Conservation (phyloP, 1,140 invertebrate species). For the Drosophila dunni region DNA sequence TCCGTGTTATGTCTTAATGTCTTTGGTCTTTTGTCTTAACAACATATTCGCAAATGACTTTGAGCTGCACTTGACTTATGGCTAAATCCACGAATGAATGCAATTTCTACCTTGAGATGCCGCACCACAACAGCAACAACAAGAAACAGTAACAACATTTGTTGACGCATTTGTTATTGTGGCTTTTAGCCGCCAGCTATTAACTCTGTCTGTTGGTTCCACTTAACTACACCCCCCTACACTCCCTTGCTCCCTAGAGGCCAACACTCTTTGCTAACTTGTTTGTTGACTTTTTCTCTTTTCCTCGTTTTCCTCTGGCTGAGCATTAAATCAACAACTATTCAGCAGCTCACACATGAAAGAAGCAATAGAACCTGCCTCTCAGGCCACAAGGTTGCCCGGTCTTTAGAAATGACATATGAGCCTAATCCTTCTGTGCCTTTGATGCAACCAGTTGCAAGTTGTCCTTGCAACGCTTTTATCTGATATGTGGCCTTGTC, state of each 20-base stretch:
- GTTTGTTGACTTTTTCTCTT: constrained; percentile 51
- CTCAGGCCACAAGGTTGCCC: constrained; percentile 30
- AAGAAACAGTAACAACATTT: constrained; percentile 33
- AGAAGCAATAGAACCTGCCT: constrained; percentile 31
- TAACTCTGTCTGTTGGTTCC: constrained; percentile 22
- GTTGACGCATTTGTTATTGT: constrained; percentile 34
- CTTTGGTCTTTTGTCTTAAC: constrained; percentile 52
- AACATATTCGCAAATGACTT: constrained; percentile 27
- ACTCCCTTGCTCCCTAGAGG: neutral
- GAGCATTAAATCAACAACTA: constrained; percentile 51
- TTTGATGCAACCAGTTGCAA: constrained; percentile 8
- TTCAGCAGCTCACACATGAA: constrained; percentile 41
- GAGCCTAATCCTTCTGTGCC: constrained; percentile 10
- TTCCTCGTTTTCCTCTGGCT: constrained; percentile 38
- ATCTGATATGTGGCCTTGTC: constrained; percentile 27
- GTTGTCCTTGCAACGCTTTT: constrained; percentile 8
- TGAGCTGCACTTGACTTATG: constrained; percentile 70
- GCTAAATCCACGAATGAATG: constrained; percentile 52
- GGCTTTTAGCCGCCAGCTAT: constrained; percentile 38
- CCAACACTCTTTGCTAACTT: constrained; percentile 19
- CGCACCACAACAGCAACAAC: constrained; percentile 15
- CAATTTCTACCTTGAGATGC: constrained; percentile 61
- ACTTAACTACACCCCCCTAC: too few species aligned
- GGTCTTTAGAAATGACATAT: constrained; percentile 34
- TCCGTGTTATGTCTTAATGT: constrained; percentile 32